Evolutionary conservation across 2,113 vertebrate species (phyloP).

Genomic region (Accipiter cooperii): DNA sequence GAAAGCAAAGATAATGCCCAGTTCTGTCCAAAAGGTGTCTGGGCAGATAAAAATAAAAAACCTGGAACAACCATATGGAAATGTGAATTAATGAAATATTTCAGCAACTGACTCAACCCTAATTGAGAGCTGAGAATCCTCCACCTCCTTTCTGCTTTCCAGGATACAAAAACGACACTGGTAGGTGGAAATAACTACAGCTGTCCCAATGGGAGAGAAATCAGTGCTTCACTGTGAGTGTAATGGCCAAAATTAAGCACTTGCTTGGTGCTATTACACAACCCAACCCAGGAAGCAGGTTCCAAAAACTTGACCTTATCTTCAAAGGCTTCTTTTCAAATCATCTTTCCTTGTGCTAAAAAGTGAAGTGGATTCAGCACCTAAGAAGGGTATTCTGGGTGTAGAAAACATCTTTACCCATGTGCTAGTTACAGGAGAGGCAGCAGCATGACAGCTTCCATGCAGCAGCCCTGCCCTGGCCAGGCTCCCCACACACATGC

Average conservation of each 20-base stretch:
- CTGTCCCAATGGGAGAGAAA: constrained; percentile 46
- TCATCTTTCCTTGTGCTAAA: constrained; percentile 13
- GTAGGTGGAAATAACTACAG: constrained; percentile 65
- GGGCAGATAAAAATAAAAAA: constrained; percentile 47
- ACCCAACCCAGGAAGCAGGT: constrained; percentile 34
- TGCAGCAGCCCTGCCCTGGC: background rate
- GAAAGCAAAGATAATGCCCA: constrained; percentile 31
- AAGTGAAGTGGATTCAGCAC: constrained; percentile 34
- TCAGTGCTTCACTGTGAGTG: background rate
- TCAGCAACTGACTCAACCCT: constrained; percentile 52
- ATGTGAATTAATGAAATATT: constrained; percentile 66
- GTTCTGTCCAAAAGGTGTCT: constrained; percentile 45
- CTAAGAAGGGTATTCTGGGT: background rate
- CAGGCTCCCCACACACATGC: background rate
- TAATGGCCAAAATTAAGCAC: constrained; percentile 25
- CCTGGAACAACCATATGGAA: constrained; percentile 62
- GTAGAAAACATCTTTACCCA: background rate
- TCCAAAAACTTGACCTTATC: constrained; percentile 67
- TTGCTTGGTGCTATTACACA: constrained; percentile 42
- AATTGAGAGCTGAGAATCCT: constrained; percentile 57
- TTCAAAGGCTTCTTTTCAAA: constrained; percentile 57
- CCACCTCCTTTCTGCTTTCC: constrained; percentile 68
- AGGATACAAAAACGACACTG: constrained; percentile 63
- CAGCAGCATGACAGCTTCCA: background rate
- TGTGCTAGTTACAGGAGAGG: background rate